These are phyloP conservation scores for Spodoptera littoralis DNA, from an alignment of 2,888 invertebrate genomes.

Conservation along the genomic window DNA sequence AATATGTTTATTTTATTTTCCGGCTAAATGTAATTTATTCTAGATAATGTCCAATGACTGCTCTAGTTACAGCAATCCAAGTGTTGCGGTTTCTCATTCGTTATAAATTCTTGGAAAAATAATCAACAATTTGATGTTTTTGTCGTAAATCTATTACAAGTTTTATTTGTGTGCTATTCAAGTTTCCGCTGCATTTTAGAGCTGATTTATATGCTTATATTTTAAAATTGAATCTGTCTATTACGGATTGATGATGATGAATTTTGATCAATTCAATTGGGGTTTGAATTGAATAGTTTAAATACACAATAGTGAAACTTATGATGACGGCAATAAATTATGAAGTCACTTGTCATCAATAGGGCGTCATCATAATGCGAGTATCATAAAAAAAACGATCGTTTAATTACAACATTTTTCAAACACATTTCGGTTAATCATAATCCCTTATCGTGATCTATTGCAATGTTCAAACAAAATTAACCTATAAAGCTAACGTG, in stretches of 20 bases:
- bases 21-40: conserved; percentile 27
- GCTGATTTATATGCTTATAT: too few relatives aligned
- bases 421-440: background rate
- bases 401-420: conserved; percentile 6
- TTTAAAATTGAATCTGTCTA: too few relatives aligned
- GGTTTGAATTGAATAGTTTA: too few relatives aligned
- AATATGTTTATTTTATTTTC: conserved; percentile 8
- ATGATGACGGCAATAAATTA: too few relatives aligned
- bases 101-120: conserved; percentile 22
- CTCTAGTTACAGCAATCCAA: conserved; percentile 9
- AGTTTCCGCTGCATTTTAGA: too few relatives aligned
- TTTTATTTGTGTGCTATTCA: too few relatives aligned
- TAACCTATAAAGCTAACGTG: conserved; percentile 14
- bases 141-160: too few relatives aligned
- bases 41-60: conserved; percentile 33
- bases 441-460: conserved; percentile 13
- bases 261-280: too few relatives aligned
- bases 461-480: conserved; percentile 10
- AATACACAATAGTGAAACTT: too few relatives aligned
- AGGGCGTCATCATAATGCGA: background rate
- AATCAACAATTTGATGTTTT: conserved; percentile 2
- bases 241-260: too few relatives aligned
- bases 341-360: too few relatives aligned
- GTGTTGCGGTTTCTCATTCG: conserved; percentile 18
- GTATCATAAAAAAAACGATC: background rate